Conservation (phyloP, 37 sponge, comb jelly and placozoan genomes). For the Spongilla lacustris region DNA sequence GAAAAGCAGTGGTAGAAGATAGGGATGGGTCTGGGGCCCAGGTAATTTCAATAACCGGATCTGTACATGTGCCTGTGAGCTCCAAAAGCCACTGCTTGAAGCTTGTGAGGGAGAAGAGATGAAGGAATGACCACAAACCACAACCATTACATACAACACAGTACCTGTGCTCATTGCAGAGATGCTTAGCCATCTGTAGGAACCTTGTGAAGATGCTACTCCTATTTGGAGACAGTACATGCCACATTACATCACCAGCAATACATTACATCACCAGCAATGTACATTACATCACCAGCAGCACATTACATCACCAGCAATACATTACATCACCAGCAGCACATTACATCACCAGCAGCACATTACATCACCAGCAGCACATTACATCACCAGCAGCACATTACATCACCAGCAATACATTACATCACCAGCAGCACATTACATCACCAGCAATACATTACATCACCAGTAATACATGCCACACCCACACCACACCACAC, state of each 20-base stretch:
- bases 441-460: too few relatives aligned
- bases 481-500: neutral
- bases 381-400: too few relatives aligned
- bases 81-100: constrained; percentile 53
- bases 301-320: too few relatives aligned
- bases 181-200: constrained; percentile 50
- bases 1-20: constrained; percentile 10
- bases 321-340: too few relatives aligned
- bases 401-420: too few relatives aligned
- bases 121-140: neutral
- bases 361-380: too few relatives aligned
- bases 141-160: neutral
- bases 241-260: too few relatives aligned
- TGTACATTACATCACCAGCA: too few relatives aligned
- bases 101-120: constrained; percentile 2
- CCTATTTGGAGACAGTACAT: neutral
- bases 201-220: constrained; percentile 32
- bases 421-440: too few relatives aligned
- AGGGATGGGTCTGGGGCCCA: constrained; percentile 43
- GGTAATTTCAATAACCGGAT: constrained; percentile 38
- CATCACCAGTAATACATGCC: too few relatives aligned
- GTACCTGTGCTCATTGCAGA: constrained; percentile 55
- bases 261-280: too few relatives aligned
- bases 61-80: constrained; percentile 17
- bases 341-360: too few relatives aligned